Percentiles rank a stretch among this genome's conserved stretches.
Evolutionary conservation across 1,140 invertebrate genomes (phyloP).

Genomic region (Leptestheria dahalacensis): DNA sequence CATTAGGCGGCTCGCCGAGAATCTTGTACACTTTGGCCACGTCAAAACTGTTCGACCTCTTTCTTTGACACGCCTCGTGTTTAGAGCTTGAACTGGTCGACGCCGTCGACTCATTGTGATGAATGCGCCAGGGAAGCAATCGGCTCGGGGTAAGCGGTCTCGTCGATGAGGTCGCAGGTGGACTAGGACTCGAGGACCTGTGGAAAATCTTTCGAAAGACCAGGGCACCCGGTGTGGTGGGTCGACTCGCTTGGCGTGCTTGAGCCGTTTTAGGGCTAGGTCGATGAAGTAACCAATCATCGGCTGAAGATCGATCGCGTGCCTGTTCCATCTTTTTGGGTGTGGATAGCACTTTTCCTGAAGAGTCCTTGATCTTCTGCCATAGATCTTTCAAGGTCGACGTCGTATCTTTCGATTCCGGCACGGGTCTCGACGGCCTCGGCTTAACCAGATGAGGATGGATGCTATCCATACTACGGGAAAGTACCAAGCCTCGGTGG

Average conservation of each 20-base stretch:
- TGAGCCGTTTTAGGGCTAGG: background rate
- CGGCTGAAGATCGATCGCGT: background rate
- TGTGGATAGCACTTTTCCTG: background rate
- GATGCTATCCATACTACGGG: slow-evolving; percentile 5
- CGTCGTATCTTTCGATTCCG: background rate
- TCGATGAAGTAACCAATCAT: slow-evolving; percentile 2
- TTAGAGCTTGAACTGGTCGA: background rate
- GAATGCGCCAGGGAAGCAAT: background rate
- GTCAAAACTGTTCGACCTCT: background rate
- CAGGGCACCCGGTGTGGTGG: background rate
- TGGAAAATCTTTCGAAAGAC: slow-evolving; percentile 6
- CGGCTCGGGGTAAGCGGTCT: background rate
- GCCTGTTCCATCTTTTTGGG: background rate
- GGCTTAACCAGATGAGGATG: slow-evolving; percentile 1
- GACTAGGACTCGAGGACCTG: background rate
- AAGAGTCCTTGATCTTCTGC: slow-evolving; percentile 1
- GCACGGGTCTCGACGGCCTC: background rate
- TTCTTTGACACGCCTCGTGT: background rate
- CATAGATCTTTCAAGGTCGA: background rate
- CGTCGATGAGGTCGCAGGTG: background rate
- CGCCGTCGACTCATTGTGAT: background rate
- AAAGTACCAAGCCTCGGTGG: background rate
- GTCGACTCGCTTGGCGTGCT: background rate
- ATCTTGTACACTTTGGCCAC: slow-evolving; percentile 13
- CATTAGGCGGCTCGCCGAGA: slow-evolving; percentile 14